Percentiles rank a stretch among this genome's conserved stretches.
Evolutionary conservation across 2,888 invertebrate genomes (phyloP).

Genomic region (Synanthedon vespiformis): DNA sequence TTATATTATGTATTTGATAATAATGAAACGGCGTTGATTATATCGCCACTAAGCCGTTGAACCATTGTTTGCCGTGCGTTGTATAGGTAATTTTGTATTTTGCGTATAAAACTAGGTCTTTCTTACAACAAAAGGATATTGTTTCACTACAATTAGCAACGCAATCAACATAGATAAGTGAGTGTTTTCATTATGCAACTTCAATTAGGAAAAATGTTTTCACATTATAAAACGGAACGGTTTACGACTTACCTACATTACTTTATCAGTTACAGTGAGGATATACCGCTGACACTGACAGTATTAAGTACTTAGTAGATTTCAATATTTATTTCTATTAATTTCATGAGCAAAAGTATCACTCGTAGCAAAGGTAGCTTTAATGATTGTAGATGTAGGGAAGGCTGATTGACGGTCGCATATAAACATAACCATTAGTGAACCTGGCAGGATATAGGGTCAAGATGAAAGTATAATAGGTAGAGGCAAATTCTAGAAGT

Average conservation of each 20-base stretch:
- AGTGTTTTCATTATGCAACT: slow-evolving; percentile 26
- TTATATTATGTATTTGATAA: background rate
- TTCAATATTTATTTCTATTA: too few species aligned
- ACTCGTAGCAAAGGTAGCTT: too few species aligned
- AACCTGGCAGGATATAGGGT: too few species aligned
- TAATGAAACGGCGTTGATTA: background rate
- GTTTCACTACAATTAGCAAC: slow-evolving; percentile 57
- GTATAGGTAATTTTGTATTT: slow-evolving; percentile 46
- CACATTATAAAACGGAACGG: background rate
- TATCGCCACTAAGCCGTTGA: slow-evolving; percentile 4
- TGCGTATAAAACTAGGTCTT: slow-evolving; percentile 59
- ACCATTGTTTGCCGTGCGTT: slow-evolving; percentile 40
- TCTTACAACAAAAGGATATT: slow-evolving; percentile 62
- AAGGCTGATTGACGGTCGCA: too few species aligned
- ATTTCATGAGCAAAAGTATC: too few species aligned
- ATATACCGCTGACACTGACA: too few species aligned
- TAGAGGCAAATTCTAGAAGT: too few species aligned
- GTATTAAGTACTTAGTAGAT: too few species aligned
- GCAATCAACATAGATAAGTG: slow-evolving; percentile 61
- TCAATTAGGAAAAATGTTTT: background rate
- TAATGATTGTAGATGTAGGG: too few species aligned
- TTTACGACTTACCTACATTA: background rate
- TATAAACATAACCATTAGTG: too few species aligned
- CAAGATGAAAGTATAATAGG: too few species aligned
- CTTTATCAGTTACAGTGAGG: slow-evolving; percentile 13